These are phyloP conservation scores for Diaphora mendica DNA, from an alignment of 2,888 invertebrate species.

Conservation along the genomic window DNA sequence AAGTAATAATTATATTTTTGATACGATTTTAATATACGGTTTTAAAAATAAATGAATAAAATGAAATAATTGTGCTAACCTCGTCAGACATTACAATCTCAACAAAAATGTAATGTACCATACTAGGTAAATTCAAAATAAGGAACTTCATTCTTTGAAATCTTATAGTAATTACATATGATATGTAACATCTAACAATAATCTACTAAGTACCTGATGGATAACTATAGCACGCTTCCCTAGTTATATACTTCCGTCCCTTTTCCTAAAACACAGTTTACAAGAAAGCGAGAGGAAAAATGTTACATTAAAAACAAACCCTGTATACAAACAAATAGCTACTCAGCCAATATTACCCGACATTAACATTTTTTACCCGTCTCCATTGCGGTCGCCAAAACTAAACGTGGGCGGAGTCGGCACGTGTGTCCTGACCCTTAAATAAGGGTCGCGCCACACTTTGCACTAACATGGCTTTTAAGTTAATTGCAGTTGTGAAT, in stretches of 20 bases:
- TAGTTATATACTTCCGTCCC: neutral
- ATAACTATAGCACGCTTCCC: neutral
- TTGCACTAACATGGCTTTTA: conserved; percentile 75
- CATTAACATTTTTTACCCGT: conserved; percentile 47
- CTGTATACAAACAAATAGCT: neutral
- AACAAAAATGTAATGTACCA: too few species aligned
- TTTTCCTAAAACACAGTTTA: neutral
- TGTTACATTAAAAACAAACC: neutral
- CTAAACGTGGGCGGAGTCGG: conserved; percentile 76
- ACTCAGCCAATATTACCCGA: conserved; percentile 30
- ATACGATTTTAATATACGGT: too few species aligned
- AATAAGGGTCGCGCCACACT: conserved; percentile 77
- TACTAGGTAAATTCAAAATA: too few species aligned
- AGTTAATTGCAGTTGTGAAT: conserved; percentile 78
- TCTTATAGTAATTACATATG: too few species aligned
- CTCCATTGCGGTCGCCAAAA: conserved; percentile 61
- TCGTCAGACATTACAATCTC: too few species aligned
- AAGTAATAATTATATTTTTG: too few species aligned
- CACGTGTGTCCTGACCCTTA: conserved; percentile 79
- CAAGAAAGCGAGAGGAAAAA: neutral
- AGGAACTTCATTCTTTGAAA: too few species aligned
- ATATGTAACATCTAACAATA: too few species aligned
- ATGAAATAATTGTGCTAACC: too few species aligned
- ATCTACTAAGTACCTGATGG: too few species aligned
- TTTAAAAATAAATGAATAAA: too few species aligned